phyloP scores from a whole-genome alignment of 1,140 invertebrate species.

The Schlechtendalia chinensis region DNA sequence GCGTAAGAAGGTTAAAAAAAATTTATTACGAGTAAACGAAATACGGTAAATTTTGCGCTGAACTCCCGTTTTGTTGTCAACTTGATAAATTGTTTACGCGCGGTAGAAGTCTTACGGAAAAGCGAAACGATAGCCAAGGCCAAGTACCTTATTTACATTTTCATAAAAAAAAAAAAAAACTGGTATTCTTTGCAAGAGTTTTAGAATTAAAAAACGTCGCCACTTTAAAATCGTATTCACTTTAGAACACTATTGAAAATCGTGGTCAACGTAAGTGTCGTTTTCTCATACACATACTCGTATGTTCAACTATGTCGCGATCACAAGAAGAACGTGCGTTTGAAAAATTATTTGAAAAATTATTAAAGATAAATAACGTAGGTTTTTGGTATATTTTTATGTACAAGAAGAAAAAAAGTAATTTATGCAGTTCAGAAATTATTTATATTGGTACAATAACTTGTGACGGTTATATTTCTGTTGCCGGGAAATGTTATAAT shows the following conservation, averaged over 20 bases:
- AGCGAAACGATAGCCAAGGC: background rate
- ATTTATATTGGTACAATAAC: too few relatives aligned
- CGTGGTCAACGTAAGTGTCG: background rate
- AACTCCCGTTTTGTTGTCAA: background rate
- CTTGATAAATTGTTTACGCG: background rate
- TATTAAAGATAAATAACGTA: background rate
- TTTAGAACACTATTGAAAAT: slow-evolving; percentile 6
- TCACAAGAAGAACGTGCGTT: background rate
- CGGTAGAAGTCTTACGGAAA: background rate
- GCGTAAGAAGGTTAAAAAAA: background rate
- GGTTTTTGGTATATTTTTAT: background rate
- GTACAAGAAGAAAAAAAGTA: background rate
- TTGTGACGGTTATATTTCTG: background rate
- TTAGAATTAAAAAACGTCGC: slow-evolving; percentile 5
- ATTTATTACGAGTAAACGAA: background rate
- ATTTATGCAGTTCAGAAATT: background rate
- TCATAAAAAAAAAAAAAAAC: background rate
- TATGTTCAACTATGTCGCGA: background rate
- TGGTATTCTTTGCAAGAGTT: background rate
- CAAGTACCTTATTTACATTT: background rate
- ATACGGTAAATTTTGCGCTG: background rate
- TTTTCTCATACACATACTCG: too few relatives aligned
- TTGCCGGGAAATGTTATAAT: background rate
- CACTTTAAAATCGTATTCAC: background rate
- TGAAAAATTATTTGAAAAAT: background rate